Evolutionary conservation across 2,797 vertebrate species (phyloP).

Genomic region (Gobio occitaniae): DNA sequence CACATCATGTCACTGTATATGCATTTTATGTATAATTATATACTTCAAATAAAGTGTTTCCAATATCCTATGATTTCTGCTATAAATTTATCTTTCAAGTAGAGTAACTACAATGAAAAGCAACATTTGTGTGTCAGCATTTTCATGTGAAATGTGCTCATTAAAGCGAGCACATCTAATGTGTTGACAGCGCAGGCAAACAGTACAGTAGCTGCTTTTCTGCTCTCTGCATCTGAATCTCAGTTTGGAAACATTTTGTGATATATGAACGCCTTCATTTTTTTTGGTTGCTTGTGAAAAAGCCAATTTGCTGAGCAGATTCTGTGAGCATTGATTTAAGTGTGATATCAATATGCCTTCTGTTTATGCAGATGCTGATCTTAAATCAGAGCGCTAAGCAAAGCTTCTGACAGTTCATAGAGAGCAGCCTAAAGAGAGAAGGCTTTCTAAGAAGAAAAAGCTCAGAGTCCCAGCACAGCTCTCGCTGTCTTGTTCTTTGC

Average conservation of each 20-base stretch:
- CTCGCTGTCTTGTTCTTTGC: neutral
- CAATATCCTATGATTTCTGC: neutral
- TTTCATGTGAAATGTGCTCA: slow-evolving; percentile 21
- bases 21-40: neutral
- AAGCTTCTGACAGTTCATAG: slow-evolving; percentile 15
- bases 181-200: slow-evolving; percentile 21
- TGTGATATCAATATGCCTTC: slow-evolving; percentile 30
- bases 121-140: neutral
- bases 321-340: slow-evolving; percentile 19
- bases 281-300: slow-evolving; percentile 17
- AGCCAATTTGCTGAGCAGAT: slow-evolving; percentile 32
- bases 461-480: slow-evolving; percentile 6
- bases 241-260: slow-evolving; percentile 22
- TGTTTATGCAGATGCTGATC: slow-evolving; percentile 41
- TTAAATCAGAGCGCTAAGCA: slow-evolving; percentile 22
- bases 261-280: slow-evolving; percentile 41
- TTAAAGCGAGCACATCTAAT: slow-evolving; percentile 33
- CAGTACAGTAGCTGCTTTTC: neutral
- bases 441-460: neutral
- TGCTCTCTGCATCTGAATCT: neutral
- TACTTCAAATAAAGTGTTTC: neutral
- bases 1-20: no score
- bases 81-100: neutral
- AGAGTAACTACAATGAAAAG: neutral
- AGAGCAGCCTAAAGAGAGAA: neutral